Base-by-base conservation (phyloP, 2,113 vertebrate species). In the Cisticola juncidis region DNA sequence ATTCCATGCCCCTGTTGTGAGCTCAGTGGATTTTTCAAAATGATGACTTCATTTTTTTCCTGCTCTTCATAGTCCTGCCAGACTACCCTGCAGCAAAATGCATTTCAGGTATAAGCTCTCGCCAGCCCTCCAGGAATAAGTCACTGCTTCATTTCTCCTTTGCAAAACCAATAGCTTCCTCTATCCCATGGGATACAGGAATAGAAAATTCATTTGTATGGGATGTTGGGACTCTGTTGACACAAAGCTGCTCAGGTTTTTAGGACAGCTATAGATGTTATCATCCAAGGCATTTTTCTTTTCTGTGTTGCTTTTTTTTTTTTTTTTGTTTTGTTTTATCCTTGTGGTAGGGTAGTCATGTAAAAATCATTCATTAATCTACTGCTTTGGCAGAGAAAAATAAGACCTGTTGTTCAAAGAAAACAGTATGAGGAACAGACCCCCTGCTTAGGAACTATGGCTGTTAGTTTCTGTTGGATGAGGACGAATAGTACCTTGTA, bases 41-140 rank as follows among this genome's bases (percentile, higher is more conserved):
- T 81, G 84, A 95, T 61, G 66, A 48, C 78, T 96, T 72, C 61
- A 85, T 93, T 95, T 86, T 94, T 82, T 79, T 36, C 42, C 6
- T 79, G 35, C 18, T 89, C n/a, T 90, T 91, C 48, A 16, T 35
- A 82, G 66, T 90, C 36, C 71, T 82, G 40, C 58, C 21, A 79
- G 64, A 64, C 58, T 80, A 53, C 54, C 71, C 86, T 88, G 81
- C 64, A 92, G 88, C 74, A 92, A 94, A 94, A 93, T 61, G 42
- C 38, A 31, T 87, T 95, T 94, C 87, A 85, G 90, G 53, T 90
- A 72, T 45, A 68, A 90, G 58, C 15, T 91, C 44, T 88, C 12
- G 19, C 45, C 42, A 80, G 36, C 74, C 74, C 71, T 94, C 82
- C 50, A 97, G 85, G 85, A 96, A 65, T 79, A 93, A 83, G 71